Conservation (phyloP, 2,888 invertebrate genomes). For the Acanthoscelides obtectus region DNA sequence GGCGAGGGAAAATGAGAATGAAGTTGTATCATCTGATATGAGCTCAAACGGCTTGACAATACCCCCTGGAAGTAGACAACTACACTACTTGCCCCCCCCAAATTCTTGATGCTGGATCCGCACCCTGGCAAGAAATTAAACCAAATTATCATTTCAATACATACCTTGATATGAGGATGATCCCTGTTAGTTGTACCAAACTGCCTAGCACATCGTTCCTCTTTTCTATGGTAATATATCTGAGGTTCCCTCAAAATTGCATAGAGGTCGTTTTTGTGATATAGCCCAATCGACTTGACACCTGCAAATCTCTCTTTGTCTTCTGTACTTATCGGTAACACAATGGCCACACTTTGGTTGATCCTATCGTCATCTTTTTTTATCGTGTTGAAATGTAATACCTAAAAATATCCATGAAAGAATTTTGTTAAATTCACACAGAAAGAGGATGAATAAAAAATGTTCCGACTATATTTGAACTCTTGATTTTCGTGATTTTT, state of each 20-base stretch:
- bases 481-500: too few species aligned
- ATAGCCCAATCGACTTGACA: constrained; percentile 59
- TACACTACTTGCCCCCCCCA: too few species aligned
- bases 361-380: constrained; percentile 65
- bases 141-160: too few species aligned
- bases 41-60: too few species aligned
- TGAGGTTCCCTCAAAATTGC: constrained; percentile 80
- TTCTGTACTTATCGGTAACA: constrained; percentile 68
- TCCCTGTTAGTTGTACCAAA: constrained; percentile 80
- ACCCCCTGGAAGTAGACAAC: too few species aligned
- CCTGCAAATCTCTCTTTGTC: constrained; percentile 69
- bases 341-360: constrained; percentile 92
- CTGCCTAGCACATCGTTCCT: constrained; percentile 83
- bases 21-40: too few species aligned
- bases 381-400: constrained; percentile 85
- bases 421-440: too few species aligned
- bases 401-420: constrained; percentile 48
- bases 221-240: constrained; percentile 89
- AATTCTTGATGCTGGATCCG: too few species aligned
- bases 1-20: too few species aligned
- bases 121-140: too few species aligned
- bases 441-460: too few species aligned
- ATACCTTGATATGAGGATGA: constrained; percentile 81
- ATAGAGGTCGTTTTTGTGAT: constrained; percentile 59
- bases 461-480: too few species aligned